A percentile compares a stretch with the other conserved stretches of the same genome.
These are phyloP conservation scores for Margarornis squamiger DNA, from an alignment of 2,797 vertebrate genomes.

Conservation along the genomic window DNA sequence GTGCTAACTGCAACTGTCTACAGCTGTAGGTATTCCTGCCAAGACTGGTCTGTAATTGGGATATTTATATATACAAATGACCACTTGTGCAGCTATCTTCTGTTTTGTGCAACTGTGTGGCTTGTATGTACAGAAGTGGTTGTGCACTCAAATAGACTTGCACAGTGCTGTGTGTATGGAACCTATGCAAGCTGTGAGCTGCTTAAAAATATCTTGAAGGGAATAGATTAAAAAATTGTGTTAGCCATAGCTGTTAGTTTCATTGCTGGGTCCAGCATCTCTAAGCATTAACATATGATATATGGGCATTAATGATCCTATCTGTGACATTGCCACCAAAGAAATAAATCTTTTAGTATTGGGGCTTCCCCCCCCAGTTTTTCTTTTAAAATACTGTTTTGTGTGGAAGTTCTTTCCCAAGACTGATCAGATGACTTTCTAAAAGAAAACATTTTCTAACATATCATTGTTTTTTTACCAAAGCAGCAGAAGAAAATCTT, in stretches of 20 bases:
- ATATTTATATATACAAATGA: constrained; percentile 36
- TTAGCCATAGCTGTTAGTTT: not conserved
- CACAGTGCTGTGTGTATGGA: not conserved
- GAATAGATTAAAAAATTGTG: not conserved
- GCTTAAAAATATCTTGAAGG: not conserved
- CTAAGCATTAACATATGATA: not conserved
- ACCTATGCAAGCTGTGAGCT: not conserved
- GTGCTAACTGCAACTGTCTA: not conserved
- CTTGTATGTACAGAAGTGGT: not conserved
- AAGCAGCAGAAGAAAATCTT: not conserved
- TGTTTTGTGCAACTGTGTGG: not conserved
- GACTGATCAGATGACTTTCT: not conserved
- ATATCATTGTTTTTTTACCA: not conserved
- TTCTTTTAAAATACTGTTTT: not conserved
- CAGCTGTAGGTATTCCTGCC: not conserved
- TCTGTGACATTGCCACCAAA: not conserved
- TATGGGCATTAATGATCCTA: not conserved
- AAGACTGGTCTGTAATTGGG: not conserved
- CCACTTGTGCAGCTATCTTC: not conserved
- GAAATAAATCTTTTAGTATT: not conserved
- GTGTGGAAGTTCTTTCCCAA: not conserved
- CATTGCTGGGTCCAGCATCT: not conserved
- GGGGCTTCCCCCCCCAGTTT: rapidly evolving
- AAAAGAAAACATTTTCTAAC: not conserved
- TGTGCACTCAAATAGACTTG: not conserved